These are phyloP conservation scores for Bufotes viridis DNA, from an alignment of 2,797 vertebrate species.

Conservation along the genomic window DNA sequence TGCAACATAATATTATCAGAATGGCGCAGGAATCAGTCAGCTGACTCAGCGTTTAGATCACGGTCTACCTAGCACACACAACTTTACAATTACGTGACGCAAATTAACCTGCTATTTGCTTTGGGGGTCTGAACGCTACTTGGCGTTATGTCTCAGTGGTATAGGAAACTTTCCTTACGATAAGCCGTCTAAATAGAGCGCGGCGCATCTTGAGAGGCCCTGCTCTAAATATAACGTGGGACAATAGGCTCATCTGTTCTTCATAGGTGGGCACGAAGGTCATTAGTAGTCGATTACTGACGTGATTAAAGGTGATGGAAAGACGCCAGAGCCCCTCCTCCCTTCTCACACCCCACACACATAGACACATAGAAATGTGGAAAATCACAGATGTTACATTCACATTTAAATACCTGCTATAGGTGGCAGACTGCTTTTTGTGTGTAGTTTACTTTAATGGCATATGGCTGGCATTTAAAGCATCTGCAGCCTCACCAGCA, in stretches of 20 bases:
- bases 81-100: background rate
- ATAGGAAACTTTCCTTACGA: background rate
- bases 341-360: constrained; percentile 26
- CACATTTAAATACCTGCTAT: constrained; percentile 57
- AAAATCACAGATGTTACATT: constrained; percentile 55
- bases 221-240: background rate
- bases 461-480: constrained; percentile 51
- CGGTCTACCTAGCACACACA: background rate
- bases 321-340: constrained; percentile 20
- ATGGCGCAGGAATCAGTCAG: background rate
- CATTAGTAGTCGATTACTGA: constrained; percentile 36
- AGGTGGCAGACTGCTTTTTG: constrained; percentile 20
- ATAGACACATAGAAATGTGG: constrained; percentile 30
- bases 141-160: background rate
- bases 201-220: background rate
- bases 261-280: constrained; percentile 37
- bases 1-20: constrained; percentile 21
- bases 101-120: background rate
- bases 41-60: constrained; percentile 32
- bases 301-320: constrained; percentile 49
- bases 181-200: background rate
- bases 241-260: background rate
- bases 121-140: background rate
- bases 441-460: constrained; percentile 59
- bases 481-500: constrained; percentile 34